A percentile compares a stretch with the other conserved stretches of the same genome.
phyloP scores from a whole-genome alignment of 2,113 vertebrate species.

The Datnioides undecimradiatus region DNA sequence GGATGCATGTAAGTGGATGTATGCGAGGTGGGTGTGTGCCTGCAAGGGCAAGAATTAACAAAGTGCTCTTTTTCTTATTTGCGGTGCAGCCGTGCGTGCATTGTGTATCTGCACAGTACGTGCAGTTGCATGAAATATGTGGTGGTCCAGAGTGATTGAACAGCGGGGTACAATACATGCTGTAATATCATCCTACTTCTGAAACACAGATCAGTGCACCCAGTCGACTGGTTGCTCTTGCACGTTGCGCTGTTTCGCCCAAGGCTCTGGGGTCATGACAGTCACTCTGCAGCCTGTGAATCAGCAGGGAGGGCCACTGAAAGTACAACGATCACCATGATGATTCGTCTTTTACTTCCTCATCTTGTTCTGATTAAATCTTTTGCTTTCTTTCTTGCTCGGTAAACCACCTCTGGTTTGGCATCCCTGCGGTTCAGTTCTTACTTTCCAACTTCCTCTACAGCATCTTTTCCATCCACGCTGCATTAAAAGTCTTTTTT shows the following conservation, averaged over 20 bases:
- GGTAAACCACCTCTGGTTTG: not conserved
- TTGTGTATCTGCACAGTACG: not conserved
- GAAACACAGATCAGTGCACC: not conserved
- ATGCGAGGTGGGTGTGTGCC: not conserved
- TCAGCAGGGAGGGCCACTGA: slow-evolving; percentile 20
- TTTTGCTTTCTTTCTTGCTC: not conserved
- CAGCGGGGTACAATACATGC: not conserved
- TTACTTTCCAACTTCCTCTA: not conserved
- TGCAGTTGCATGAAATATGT: not conserved
- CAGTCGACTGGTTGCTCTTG: not conserved
- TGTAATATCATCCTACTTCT: not conserved
- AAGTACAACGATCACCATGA: not conserved
- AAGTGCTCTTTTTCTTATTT: not conserved
- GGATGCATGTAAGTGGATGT: not conserved
- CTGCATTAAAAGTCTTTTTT: too few species aligned
- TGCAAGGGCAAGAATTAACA: not conserved
- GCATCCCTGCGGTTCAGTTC: not conserved
- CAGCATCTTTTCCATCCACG: not conserved
- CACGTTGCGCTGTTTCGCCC: not conserved
- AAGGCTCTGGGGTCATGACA: slow-evolving; percentile 4
- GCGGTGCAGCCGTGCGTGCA: not conserved
- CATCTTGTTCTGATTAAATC: not conserved
- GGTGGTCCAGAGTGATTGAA: not conserved
- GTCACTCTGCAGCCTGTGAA: slow-evolving; percentile 24
- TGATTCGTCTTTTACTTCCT: not conserved